Evolutionary conservation across 2,888 invertebrate genomes (phyloP).

Genomic region (Polydesmus complanatus): DNA sequence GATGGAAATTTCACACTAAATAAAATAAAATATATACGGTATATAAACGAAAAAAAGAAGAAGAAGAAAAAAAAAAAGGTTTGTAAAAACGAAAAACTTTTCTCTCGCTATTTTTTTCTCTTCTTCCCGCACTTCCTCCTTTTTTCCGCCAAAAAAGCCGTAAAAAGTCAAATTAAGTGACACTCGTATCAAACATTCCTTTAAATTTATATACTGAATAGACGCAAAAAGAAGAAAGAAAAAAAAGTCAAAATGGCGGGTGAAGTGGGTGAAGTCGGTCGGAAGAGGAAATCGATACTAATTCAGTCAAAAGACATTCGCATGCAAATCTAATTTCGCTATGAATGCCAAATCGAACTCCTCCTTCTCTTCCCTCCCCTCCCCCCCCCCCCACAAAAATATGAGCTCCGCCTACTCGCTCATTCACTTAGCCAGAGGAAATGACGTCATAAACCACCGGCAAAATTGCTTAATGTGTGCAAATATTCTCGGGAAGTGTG

Average conservation of each 20-base stretch:
- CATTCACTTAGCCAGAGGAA: too few relatives aligned
- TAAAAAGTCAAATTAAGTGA: background rate
- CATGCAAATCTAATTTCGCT: background rate
- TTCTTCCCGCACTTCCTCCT: too few relatives aligned
- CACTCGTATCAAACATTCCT: background rate
- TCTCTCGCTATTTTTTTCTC: too few relatives aligned
- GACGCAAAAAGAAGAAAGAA: background rate
- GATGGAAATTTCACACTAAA: background rate
- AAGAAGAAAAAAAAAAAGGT: background rate
- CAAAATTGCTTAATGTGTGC: too few relatives aligned
- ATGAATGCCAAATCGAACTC: background rate
- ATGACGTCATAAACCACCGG: background rate
- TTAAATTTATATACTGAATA: background rate
- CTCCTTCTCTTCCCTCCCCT: too few relatives aligned
- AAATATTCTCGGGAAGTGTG: too few relatives aligned
- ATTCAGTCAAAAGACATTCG: background rate
- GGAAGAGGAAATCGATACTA: background rate
- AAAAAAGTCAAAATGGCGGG: background rate
- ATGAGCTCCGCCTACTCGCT: too few relatives aligned
- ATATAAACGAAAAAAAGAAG: too few relatives aligned
- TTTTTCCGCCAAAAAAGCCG: background rate
- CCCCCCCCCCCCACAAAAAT: too few relatives aligned
- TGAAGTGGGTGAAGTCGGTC: background rate
- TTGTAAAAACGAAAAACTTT: background rate
- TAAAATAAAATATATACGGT: too few relatives aligned